These are phyloP conservation scores for Aselliscus stoliczkanus DNA, from an alignment of 2,797 vertebrate genomes.

Conservation along the genomic window DNA sequence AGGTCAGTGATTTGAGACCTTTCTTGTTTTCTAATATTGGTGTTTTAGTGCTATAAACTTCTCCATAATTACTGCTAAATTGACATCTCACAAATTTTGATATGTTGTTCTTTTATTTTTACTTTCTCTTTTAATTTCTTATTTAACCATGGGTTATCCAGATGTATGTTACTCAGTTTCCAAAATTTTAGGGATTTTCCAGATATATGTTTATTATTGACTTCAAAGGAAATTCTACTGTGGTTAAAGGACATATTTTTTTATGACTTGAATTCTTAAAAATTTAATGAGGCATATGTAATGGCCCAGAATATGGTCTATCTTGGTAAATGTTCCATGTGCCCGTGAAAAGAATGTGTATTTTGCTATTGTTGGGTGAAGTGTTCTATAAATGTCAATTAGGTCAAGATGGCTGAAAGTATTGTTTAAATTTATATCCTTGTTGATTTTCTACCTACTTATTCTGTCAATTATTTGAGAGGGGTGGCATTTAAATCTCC, in stretches of 20 bases:
- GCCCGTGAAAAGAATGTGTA: no score
- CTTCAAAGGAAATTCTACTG: slow-evolving; percentile 58
- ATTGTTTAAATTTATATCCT: not conserved
- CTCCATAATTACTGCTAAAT: not conserved
- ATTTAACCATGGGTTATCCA: slow-evolving; percentile 22
- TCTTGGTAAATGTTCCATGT: no score
- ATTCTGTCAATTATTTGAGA: not conserved
- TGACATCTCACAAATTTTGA: not conserved
- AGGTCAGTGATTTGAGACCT: not conserved
- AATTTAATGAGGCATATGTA: slow-evolving; percentile 17
- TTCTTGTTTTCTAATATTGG: not conserved
- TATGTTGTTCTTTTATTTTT: slow-evolving; percentile 3
- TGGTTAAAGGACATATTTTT: slow-evolving; percentile 38
- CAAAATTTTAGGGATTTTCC: slow-evolving; percentile 63
- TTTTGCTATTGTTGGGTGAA: no score
- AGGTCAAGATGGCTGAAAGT: not conserved
- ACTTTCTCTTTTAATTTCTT: slow-evolving; percentile 45
- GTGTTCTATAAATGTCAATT: not conserved
- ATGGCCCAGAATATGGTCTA: not conserved
- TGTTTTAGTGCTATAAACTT: not conserved
- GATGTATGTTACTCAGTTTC: slow-evolving; percentile 45
- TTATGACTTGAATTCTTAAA: slow-evolving; percentile 21
- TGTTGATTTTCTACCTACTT: not conserved
- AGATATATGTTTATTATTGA: slow-evolving; percentile 29
- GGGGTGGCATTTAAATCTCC: not conserved